Conservation (phyloP, 2,888 invertebrate genomes). For the Thecocarcelia acutangulata region DNA sequence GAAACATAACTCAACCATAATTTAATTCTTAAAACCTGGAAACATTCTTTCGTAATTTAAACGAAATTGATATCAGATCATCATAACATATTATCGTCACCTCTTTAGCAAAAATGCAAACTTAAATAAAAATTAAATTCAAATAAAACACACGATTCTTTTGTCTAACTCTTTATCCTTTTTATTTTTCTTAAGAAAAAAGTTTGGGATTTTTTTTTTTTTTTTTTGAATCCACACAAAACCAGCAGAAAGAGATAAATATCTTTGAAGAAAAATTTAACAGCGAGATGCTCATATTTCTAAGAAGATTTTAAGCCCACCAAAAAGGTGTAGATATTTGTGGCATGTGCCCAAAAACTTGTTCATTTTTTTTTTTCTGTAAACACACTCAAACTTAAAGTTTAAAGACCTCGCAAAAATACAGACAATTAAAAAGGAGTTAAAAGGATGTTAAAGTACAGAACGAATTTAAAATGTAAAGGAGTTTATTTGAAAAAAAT, state of each 20-base stretch:
- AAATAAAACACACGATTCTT: slow-evolving; percentile 51
- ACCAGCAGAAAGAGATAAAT: slow-evolving; percentile 39
- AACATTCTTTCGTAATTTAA: slow-evolving; percentile 51
- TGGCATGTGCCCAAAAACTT: slow-evolving; percentile 67
- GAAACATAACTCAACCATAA: no score
- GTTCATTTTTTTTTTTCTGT: slow-evolving; percentile 53
- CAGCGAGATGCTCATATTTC: slow-evolving; percentile 58
- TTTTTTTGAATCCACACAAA: slow-evolving; percentile 9
- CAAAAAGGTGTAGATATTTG: slow-evolving; percentile 54
- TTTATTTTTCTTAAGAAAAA: background rate
- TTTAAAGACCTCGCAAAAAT: slow-evolving; percentile 59
- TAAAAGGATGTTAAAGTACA: slow-evolving; percentile 60
- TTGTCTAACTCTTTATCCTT: slow-evolving; percentile 30
- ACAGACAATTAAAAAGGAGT: slow-evolving; percentile 53
- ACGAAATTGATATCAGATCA: slow-evolving; percentile 68
- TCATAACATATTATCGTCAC: slow-evolving; percentile 52
- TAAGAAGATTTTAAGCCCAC: slow-evolving; percentile 57
- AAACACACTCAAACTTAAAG: slow-evolving; percentile 42
- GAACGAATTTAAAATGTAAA: slow-evolving; percentile 45
- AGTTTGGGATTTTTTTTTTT: slow-evolving; percentile 9
- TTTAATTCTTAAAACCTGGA: background rate
- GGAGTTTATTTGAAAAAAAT: slow-evolving; percentile 16
- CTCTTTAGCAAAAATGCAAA: slow-evolving; percentile 35
- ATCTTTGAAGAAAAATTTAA: slow-evolving; percentile 35
- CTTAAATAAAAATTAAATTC: slow-evolving; percentile 38